A percentile compares a stretch with the other conserved stretches of the same genome.
phyloP scores from a whole-genome alignment of 2,113 vertebrate species.

The Porphyrio hochstetteri region DNA sequence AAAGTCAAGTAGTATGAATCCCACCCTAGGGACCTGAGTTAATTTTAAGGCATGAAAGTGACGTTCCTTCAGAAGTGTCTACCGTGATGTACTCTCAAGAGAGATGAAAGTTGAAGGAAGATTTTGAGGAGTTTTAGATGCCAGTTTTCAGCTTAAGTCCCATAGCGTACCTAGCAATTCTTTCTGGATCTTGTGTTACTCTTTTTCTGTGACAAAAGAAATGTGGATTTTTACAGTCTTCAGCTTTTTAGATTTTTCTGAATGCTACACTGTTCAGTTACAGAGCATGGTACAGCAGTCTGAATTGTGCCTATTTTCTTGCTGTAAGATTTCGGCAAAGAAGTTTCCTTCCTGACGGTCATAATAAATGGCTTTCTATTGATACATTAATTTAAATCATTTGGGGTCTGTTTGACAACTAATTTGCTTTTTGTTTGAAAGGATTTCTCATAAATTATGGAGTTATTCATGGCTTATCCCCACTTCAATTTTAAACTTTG shows the following conservation, averaged over 20 bases:
- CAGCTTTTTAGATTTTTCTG: not conserved
- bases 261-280: not conserved
- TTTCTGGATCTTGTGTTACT: not conserved
- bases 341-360: not conserved
- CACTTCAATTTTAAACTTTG: not conserved
- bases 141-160: not conserved
- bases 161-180: not conserved
- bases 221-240: not conserved
- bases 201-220: not conserved
- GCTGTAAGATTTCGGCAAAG: not conserved
- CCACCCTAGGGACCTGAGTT: not conserved
- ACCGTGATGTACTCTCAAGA: not conserved
- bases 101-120: not conserved
- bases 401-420: not conserved
- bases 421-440: not conserved
- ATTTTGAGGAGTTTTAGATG: not conserved
- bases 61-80: not conserved
- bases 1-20: not conserved
- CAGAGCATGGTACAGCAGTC: not conserved
- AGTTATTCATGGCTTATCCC: not conserved
- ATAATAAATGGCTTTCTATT: not conserved
- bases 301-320: not conserved
- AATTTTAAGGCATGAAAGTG: not conserved
- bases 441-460: not conserved
- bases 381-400: not conserved